These are phyloP conservation scores for Tubiluchus corallicola DNA, from an alignment of 2,888 invertebrate species.

Conservation along the genomic window DNA sequence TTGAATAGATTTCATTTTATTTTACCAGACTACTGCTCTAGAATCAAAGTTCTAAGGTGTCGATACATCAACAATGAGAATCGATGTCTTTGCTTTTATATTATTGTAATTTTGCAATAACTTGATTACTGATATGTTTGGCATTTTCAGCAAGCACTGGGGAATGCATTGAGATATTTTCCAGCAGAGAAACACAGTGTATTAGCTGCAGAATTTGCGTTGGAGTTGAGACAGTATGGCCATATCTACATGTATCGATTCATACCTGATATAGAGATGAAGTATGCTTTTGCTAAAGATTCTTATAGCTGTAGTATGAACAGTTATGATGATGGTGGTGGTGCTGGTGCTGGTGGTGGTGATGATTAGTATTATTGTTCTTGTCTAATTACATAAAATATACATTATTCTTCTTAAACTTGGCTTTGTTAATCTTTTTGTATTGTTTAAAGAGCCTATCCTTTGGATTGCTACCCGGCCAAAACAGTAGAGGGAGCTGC, in stretches of 20 bases:
- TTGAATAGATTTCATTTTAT: constrained; percentile 9
- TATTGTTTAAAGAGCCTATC: constrained; percentile 35
- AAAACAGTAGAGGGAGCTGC: constrained; percentile 33
- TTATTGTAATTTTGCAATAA: no score
- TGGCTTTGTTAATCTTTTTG: no score
- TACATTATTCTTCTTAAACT: no score
- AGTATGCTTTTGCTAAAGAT: constrained; percentile 24
- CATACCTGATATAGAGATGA: constrained; percentile 29
- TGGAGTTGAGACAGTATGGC: constrained; percentile 36
- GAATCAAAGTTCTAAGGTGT: background rate
- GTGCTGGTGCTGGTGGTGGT: no score
- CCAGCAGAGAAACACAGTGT: constrained; percentile 31
- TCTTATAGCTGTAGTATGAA: no score
- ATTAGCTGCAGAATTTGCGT: constrained; percentile 36
- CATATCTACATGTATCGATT: constrained; percentile 44
- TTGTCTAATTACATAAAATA: no score
- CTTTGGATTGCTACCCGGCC: constrained; percentile 33
- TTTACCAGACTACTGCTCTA: no score
- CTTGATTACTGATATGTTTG: background rate
- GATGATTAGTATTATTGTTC: no score
- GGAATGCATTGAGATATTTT: constrained; percentile 40
- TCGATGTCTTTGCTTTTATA: no score
- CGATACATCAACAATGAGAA: no score
- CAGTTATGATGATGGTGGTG: no score
- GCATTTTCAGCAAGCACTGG: constrained; percentile 33